These are phyloP conservation scores for Ivindomyrus marchei DNA, from an alignment of 2,113 vertebrate species.

Conservation along the genomic window DNA sequence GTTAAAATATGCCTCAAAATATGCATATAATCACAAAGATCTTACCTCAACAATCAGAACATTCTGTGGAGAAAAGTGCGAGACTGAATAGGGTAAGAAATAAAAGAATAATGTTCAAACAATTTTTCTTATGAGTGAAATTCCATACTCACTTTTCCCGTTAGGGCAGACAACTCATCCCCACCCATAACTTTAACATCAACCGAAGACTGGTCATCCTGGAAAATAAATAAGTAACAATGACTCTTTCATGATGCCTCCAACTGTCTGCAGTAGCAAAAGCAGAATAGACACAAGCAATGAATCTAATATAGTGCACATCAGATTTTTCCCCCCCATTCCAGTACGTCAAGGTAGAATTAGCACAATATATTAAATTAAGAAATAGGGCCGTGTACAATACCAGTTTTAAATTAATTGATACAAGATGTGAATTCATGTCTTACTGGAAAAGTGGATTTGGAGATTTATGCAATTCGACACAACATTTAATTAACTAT, in stretches of 20 bases:
- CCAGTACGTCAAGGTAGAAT: not conserved
- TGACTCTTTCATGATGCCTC: not conserved
- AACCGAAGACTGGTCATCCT: conserved; percentile 68
- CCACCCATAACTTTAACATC: conserved; percentile 66
- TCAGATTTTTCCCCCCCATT: not conserved
- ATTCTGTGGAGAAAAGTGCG: conserved; percentile 56
- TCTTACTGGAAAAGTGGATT: not conserved
- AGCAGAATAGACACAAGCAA: not conserved
- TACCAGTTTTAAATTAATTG: not conserved
- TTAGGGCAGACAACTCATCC: conserved; percentile 63
- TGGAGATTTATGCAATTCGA: not conserved
- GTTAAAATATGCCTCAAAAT: not conserved
- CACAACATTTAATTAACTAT: not conserved
- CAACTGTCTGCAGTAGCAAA: not conserved
- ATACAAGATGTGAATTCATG: not conserved
- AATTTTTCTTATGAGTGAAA: not conserved
- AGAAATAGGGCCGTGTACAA: not conserved
- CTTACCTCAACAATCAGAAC: conserved; percentile 82
- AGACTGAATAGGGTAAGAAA: not conserved
- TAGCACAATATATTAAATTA: not conserved
- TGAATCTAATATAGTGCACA: not conserved
- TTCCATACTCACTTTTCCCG: conserved; percentile 61
- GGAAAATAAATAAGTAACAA: conserved; percentile 17
- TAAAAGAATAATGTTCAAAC: not conserved
- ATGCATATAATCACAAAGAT: not conserved